These are phyloP conservation scores for Chaenocephalus aceratus DNA, from an alignment of 2,113 vertebrate genomes.

Conservation along the genomic window DNA sequence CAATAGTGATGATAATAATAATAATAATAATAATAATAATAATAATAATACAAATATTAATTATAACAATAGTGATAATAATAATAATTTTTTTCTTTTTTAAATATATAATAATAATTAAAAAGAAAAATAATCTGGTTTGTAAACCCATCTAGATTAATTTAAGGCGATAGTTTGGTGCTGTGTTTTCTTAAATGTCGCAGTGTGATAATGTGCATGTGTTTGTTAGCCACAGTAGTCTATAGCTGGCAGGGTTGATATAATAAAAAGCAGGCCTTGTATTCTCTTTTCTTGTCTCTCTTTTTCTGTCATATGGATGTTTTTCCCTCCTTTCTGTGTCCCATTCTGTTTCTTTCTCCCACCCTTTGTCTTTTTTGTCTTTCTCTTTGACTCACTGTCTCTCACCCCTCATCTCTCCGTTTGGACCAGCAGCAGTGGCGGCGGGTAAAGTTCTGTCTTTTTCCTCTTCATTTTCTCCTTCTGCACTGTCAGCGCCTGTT, in stretches of 20 bases:
- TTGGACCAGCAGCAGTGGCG: constrained; percentile 80
- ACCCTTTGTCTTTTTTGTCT: constrained; percentile 59
- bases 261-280: constrained; percentile 68
- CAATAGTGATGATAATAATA: no score
- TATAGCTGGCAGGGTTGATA: constrained; percentile 43
- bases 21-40: no score
- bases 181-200: constrained; percentile 2
- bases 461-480: constrained; percentile 55
- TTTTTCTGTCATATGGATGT: constrained; percentile 80
- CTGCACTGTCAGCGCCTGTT: constrained; percentile 59
- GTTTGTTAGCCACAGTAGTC: constrained; percentile 16
- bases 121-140: not conserved
- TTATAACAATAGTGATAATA: no score
- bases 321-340: constrained; percentile 67
- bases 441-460: constrained; percentile 83
- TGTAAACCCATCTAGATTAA: not conserved
- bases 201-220: constrained; percentile 12
- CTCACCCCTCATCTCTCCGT: constrained; percentile 78
- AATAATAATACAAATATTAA: no score
- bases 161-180: constrained; percentile 2
- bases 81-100: no score
- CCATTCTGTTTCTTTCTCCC: constrained; percentile 65
- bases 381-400: constrained; percentile 72
- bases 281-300: constrained; percentile 64
- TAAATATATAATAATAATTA: not conserved